Base-by-base conservation (phyloP, 1,140 invertebrate species). In the Caenorhabditis brenneri region DNA sequence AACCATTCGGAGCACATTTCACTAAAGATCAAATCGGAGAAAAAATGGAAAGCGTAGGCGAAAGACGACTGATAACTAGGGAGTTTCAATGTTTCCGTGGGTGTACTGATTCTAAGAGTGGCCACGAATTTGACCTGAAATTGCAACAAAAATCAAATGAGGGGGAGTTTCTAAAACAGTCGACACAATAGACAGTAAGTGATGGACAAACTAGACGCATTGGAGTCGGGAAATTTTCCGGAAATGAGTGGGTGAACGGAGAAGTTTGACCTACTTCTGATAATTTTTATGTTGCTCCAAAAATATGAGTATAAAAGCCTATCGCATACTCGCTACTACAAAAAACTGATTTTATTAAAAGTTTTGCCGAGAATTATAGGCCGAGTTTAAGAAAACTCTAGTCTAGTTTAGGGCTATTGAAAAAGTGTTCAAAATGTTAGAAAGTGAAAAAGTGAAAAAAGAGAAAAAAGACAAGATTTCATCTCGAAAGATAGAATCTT, bases 1-100 rank as follows among this genome's bases (percentile, higher is more conserved):
- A 65, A 65, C 16, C 31, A 65, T 65, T 65, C 58, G 19, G 58
- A 65, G 58, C 31, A 65, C 58, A 65, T 65, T 65, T 33, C 29
- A 36, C 31, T 33, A 65, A 33, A 65, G 31, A 65, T 65, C 58
- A 36, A 65, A 36, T 33, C 31, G 58, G 12, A 33, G 58, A 36
- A 65, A n/a, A n/a, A 65, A 16, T 36, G 15, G 58, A 27, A 60
- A 65, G 58, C 58, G 58, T 65, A 65, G 58, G 53, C 24, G 53
- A 55, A 7, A 29, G 22, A 55, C 53, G 27, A 55, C 53, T 55
- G 53, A 55, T 55, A 55, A 55, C 22, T 55, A 10, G 27, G 24
- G 10, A 19, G 19, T 16, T 51, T 16, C 16, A 51, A 5, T 51
- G 5, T 55, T 12, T 42, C 15, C 10, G 24, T 19, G 49, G 49